Evolutionary conservation across 30 jellyfish, hydroid and myxozoan genomes (phyloP), one percentile per base, ranked within the genome.

Genomic region (Pelagia noctiluca): DNA sequence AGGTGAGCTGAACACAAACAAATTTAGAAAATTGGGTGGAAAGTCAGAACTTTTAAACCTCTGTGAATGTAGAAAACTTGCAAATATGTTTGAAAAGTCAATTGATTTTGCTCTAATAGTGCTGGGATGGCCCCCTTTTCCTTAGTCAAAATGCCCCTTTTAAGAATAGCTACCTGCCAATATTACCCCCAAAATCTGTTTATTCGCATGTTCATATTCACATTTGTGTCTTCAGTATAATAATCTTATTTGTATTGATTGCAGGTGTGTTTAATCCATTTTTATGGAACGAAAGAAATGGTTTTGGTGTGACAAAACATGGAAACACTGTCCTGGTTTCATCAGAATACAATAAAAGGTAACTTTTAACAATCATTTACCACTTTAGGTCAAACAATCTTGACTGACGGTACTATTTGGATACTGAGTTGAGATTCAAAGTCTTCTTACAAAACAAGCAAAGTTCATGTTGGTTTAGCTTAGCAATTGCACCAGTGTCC

Each of bases 191-290:
- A 16, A 42, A 42, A 5, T 42, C 8, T 8, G 57, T 42, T 8
- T 42, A 16, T 8, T 42, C 12, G 16, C 12, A 5, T 8, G 16
- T 42, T 42, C 57, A 42, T 42, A 42, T 42, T 16, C 16, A 42
- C 16, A 42, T 5, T 5, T 42, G 8, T 5, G 16, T 16, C 16
- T 42, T 42, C 16, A 42, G 16, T 42, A 42, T 5, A 8, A 42
- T 42, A 42, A 5, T 5, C 8, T 5, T 5, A 8, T 42, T 8
- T 42, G 57, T 5, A 3, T 52, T 52, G 2, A 10, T 24, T 21
- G 48, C 52, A 84, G 94, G 94, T 26, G 88, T 84, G 13, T n/a
- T 84, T 19, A 64, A 84, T 75, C 78, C 94, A 60, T 84, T 32
- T 35, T 57, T 63, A 21, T 84, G 85, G 77, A 62, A 84, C 63